These are phyloP conservation scores for Scleropages formosus DNA, from an alignment of 2,797 vertebrate genomes.

Conservation along the genomic window DNA sequence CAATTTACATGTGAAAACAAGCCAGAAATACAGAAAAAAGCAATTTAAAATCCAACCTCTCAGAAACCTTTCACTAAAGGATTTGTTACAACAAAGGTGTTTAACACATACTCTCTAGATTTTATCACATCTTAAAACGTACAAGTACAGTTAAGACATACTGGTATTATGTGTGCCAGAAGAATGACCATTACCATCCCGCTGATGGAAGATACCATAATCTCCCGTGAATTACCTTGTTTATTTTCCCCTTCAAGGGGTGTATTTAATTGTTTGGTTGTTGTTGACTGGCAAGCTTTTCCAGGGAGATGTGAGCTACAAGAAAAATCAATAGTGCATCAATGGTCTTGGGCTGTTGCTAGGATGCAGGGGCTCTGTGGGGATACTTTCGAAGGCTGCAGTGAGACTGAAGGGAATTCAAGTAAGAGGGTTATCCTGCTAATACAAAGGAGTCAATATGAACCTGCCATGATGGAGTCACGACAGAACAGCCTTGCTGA, in stretches of 20 bases:
- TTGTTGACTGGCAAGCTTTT: constrained; percentile 32
- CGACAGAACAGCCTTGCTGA: neutral
- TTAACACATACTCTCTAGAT: too few species aligned
- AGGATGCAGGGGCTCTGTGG: constrained; percentile 28
- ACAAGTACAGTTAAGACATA: neutral
- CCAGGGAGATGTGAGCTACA: constrained; percentile 22
- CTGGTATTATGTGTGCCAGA: neutral
- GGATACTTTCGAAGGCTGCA: constrained; percentile 3
- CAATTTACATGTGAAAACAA: neutral
- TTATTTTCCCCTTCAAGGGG: constrained; percentile 10
- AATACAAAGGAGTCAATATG: constrained; percentile 18
- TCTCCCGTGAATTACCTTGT: constrained; percentile 14
- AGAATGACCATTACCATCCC: neutral
- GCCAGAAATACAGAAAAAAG: neutral
- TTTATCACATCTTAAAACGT: neutral
- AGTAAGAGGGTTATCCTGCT: constrained; percentile 26
- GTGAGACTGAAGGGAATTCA: constrained; percentile 28
- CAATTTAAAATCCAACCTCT: neutral
- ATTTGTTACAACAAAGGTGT: neutral
- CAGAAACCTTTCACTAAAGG: neutral
- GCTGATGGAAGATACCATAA: constrained; percentile 7
- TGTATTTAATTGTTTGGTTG: constrained; percentile 26
- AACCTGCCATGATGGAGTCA: constrained; percentile 13
- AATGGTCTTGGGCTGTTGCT: constrained; percentile 34
- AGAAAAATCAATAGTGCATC: constrained; percentile 33